These are phyloP conservation scores for Aplochiton taeniatus DNA, from an alignment of 2,797 vertebrate species.

Conservation along the genomic window DNA sequence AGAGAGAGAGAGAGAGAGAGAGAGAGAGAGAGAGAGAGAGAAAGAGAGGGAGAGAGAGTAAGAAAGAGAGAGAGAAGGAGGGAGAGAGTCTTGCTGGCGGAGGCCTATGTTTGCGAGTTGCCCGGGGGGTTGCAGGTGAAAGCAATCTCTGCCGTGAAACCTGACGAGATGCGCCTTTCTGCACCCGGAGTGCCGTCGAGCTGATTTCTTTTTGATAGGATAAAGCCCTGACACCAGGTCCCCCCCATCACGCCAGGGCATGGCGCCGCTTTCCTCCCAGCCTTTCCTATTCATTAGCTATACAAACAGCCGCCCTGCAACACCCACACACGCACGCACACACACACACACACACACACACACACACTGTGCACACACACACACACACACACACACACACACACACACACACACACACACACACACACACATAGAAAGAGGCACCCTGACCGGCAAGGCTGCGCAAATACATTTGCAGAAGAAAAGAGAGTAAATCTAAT, in stretches of 20 bases:
- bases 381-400: neutral
- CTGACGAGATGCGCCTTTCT: slow-evolving; percentile 75
- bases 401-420: too few relatives aligned
- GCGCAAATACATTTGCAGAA: too few relatives aligned
- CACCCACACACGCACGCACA: neutral
- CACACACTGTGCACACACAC: too few relatives aligned
- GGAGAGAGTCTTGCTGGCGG: slow-evolving; percentile 53
- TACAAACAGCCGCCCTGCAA: slow-evolving; percentile 2
- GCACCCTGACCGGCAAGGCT: too few relatives aligned
- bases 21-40: slow-evolving; percentile 15
- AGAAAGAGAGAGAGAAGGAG: slow-evolving; percentile 21
- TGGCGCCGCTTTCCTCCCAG: slow-evolving; percentile 36
- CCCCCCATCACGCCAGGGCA: slow-evolving; percentile 39
- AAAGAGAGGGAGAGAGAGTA: neutral
- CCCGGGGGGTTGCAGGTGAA: slow-evolving; percentile 79
- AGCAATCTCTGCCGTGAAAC: slow-evolving; percentile 78
- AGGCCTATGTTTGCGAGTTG: slow-evolving; percentile 71
- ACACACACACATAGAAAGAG: too few relatives aligned
- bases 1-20: slow-evolving; percentile 21
- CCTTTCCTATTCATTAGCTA: slow-evolving; percentile 38
- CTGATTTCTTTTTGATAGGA: slow-evolving; percentile 80
- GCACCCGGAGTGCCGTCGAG: slow-evolving; percentile 71
- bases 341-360: too few relatives aligned
- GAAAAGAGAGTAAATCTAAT: too few relatives aligned
- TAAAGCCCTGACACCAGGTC: slow-evolving; percentile 62